Base-by-base conservation (phyloP, 2,888 invertebrate genomes). In the Pachydiplax longipennis region DNA sequence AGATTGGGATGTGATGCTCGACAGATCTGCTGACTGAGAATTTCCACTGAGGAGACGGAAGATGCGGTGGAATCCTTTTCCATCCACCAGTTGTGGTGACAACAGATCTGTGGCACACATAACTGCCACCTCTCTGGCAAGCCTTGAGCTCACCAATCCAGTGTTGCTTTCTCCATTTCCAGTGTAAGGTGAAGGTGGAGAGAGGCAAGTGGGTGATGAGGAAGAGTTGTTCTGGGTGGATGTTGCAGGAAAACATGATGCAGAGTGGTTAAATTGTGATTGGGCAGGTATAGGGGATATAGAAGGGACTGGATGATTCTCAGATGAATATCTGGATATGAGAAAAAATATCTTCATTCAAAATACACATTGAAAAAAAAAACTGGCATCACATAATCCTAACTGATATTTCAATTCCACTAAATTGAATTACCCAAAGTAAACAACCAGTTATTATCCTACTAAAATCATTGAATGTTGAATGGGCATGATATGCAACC, bases 71-170 rank as follows among this genome's bases (percentile, higher is more conserved):
- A 90, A 81, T 35, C 90, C 90, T 81, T 90, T 90, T 35, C 90
- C 90, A 53, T 90, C 73, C 48, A 90, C 90, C 37, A 90, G n/a
- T 37, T 48, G 13, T 12, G 81, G 81, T n/a, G 90, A 81, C 22
- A 90, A 53, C 22, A 90, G 40, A 81, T 90, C 90, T 12, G 90
- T 58, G 18, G 90, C 81, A 90, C 90, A 90, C 90, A 90, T 90
- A 22, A 90, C 81, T 44, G 90, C 90, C 40, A 90, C 80, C 35
- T 90, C 90, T 22, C 81, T 90, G 3, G 90, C 81, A 48, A 90
- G 58, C 5, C 81, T 48, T 58, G 81, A 81, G 37, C 81, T 80
- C 22, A 80, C 80, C 53, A 90, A 80, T 25, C 35, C 65, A 0
- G 87, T 37, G 37, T 37, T 61, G n/a, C 61, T 87, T 61, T 87